Percentiles rank a stretch among this genome's conserved stretches.
These are phyloP conservation scores for silkworm (Bombyx mori) DNA, from an alignment of 1,140 invertebrate species.

Conservation along the genomic window ASM3026992v2 NC_085125.1:8086501-8087000, in stretches of 20 bases:
- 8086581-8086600: too few relatives aligned
- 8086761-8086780: constrained; percentile 56
- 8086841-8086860: constrained; percentile 20
- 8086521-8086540: too few relatives aligned
- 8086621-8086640: too few relatives aligned
- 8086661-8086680: constrained; percentile 79
- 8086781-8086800: constrained; percentile 35
- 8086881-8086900: constrained; percentile 11
- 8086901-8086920: constrained; percentile 17
- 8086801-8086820: constrained; percentile 36
- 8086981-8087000: constrained; percentile 24
- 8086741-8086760: constrained; percentile 80
- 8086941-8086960: constrained; percentile 21
- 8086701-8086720: constrained; percentile 79
- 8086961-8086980: constrained; percentile 15
- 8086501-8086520: too few relatives aligned
- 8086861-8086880: constrained; percentile 13
- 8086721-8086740: constrained; percentile 76
- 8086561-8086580: too few relatives aligned
- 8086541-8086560: too few relatives aligned
- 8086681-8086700: constrained; percentile 79
- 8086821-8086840: constrained; percentile 37
- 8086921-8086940: constrained; percentile 31
- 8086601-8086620: too few relatives aligned
- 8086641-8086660: constrained; percentile 79